A percentile compares a stretch with the other conserved stretches of the same genome.
phyloP scores from a whole-genome alignment of 2,888 invertebrate species.

The Holacanthella duospinosa region DNA sequence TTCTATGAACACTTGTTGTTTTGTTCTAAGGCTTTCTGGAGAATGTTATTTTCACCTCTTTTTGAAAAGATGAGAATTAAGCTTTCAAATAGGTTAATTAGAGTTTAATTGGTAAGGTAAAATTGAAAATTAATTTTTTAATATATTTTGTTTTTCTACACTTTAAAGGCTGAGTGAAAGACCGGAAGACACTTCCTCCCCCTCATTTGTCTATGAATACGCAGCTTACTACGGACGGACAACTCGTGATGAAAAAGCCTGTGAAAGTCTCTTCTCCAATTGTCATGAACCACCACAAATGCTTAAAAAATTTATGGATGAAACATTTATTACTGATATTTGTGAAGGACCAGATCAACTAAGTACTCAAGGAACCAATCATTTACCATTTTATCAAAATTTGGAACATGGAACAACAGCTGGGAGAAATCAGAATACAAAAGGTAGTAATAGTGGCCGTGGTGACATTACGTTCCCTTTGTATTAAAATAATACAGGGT shows the following conservation, averaged over 20 bases:
- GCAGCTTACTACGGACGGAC: constrained; percentile 32
- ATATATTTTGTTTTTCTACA: neutral
- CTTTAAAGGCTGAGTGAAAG: neutral
- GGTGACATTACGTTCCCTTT: neutral
- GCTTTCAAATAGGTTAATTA: too few relatives aligned
- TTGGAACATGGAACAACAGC: neutral
- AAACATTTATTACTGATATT: constrained; percentile 32
- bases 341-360: constrained; percentile 28
- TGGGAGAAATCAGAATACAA: neutral
- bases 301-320: constrained; percentile 32
- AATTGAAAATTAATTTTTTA: neutral
- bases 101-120: neutral
- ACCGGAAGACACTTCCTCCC: constrained; percentile 13
- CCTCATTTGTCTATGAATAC: constrained; percentile 31
- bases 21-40: neutral
- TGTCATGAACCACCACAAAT: constrained; percentile 27
- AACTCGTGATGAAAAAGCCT: constrained; percentile 17
- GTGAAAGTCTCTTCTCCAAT: constrained; percentile 25
- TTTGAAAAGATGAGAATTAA: too few relatives aligned
- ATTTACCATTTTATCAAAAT: neutral
- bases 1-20: too few relatives aligned
- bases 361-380: neutral
- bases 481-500: neutral
- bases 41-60: too few relatives aligned
- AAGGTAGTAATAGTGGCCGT: neutral